Conservation (phyloP, 2,797 vertebrate genomes). For the Tadarida brasiliensis region DNA sequence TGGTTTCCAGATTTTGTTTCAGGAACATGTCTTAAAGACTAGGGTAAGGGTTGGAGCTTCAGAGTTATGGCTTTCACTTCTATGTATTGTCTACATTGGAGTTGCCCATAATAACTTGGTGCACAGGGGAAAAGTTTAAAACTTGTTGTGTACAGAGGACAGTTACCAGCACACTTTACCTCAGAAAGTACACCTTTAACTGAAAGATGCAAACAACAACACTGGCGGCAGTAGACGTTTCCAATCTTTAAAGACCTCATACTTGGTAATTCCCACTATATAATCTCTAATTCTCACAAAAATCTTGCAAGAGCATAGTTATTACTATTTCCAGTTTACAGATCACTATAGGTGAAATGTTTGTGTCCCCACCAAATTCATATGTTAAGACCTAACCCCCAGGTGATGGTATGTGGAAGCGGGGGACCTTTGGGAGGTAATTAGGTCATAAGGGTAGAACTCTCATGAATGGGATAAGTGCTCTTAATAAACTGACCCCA, state of each 20-base stretch:
- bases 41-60: not conserved
- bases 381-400: not conserved
- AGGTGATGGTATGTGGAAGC: not conserved
- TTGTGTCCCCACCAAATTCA: not conserved
- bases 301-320: not conserved
- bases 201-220: not conserved
- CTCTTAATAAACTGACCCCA: not conserved
- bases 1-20: conserved; percentile 34
- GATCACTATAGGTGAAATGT: not conserved
- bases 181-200: not conserved
- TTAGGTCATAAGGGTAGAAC: not conserved
- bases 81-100: not conserved
- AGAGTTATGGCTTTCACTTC: not conserved
- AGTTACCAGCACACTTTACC: not conserved
- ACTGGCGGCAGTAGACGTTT: not conserved
- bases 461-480: not conserved
- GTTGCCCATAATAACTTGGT: not conserved
- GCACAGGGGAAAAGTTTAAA: not conserved
- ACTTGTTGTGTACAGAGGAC: not conserved
- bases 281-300: not conserved
- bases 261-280: conserved; percentile 13
- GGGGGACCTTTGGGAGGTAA: not conserved
- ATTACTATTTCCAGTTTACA: conserved; percentile 1
- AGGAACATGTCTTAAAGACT: not conserved
- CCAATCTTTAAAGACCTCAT: not conserved